Evolutionary conservation across 1,140 invertebrate species (phyloP).

Genomic region (Thaumatotibia leucotreta): DNA sequence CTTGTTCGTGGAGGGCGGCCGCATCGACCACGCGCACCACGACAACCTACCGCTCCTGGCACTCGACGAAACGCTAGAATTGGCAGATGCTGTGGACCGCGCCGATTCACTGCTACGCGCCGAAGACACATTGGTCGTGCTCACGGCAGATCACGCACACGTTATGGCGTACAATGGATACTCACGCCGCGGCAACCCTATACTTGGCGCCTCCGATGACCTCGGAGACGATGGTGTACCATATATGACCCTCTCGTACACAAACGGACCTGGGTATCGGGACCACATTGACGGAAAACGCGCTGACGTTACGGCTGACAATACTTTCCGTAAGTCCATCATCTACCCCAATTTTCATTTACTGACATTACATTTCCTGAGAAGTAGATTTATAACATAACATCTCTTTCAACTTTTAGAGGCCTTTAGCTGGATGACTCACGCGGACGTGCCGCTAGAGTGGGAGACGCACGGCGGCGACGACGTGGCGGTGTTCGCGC

Average conservation of each 20-base stretch:
- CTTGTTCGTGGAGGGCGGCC: constrained; percentile 91
- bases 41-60: constrained; percentile 82
- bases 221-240: constrained; percentile 70
- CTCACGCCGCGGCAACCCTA: constrained; percentile 76
- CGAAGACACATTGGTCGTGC: constrained; percentile 81
- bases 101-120: constrained; percentile 74
- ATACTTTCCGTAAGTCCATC: constrained; percentile 57
- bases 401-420: neutral
- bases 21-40: constrained; percentile 91
- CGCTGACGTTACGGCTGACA: constrained; percentile 56
- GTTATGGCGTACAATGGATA: constrained; percentile 82
- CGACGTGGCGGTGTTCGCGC: constrained; percentile 66
- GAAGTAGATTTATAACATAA: neutral
- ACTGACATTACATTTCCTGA: neutral
- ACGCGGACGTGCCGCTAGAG: constrained; percentile 64
- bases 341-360: too few species aligned
- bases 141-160: constrained; percentile 84
- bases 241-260: constrained; percentile 85
- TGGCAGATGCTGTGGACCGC: constrained; percentile 70
- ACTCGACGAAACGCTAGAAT: constrained; percentile 75
- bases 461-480: constrained; percentile 77
- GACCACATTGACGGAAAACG: constrained; percentile 47
- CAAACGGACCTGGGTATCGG: constrained; percentile 84
- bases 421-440: constrained; percentile 29
- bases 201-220: constrained; percentile 73